Evolutionary conservation across 2,888 invertebrate species (phyloP).

Genomic region (Trichacis sp.): DNA sequence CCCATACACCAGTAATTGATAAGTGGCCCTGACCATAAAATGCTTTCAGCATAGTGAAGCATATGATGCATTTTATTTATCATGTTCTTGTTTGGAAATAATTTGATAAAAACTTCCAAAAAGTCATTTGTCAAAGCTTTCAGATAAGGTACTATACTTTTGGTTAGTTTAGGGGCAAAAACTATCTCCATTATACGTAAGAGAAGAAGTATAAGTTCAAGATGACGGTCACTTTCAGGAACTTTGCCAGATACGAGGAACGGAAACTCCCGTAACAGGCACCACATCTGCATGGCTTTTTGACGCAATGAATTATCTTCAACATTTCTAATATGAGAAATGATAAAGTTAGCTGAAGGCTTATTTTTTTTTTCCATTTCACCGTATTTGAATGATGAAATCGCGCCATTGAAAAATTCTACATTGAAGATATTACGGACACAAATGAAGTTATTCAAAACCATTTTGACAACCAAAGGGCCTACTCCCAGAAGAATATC

Average conservation of each 20-base stretch:
- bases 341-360: constrained; percentile 33
- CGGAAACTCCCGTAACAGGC: constrained; percentile 31
- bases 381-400: constrained; percentile 29
- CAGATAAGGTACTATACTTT: too few relatives aligned
- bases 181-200: too few relatives aligned
- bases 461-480: constrained; percentile 38
- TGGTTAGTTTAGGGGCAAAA: too few relatives aligned
- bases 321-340: constrained; percentile 11
- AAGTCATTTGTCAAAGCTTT: too few relatives aligned
- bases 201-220: constrained; percentile 30
- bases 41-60: too few relatives aligned
- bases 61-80: too few relatives aligned
- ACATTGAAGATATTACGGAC: constrained; percentile 8
- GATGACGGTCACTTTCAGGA: constrained; percentile 28
- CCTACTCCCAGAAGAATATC: constrained; percentile 27
- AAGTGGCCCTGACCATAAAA: too few relatives aligned
- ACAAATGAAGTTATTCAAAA: constrained; percentile 7
- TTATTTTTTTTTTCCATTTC: constrained; percentile 33
- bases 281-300: constrained; percentile 45
- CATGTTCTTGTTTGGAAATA: constrained; percentile 29
- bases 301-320: constrained; percentile 32
- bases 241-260: constrained; percentile 41
- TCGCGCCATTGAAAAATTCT: constrained; percentile 29
- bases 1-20: too few relatives aligned
- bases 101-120: not conserved